These are phyloP conservation scores for Macaria liturata DNA, from an alignment of 2,888 invertebrate species.

Conservation along the genomic window DNA sequence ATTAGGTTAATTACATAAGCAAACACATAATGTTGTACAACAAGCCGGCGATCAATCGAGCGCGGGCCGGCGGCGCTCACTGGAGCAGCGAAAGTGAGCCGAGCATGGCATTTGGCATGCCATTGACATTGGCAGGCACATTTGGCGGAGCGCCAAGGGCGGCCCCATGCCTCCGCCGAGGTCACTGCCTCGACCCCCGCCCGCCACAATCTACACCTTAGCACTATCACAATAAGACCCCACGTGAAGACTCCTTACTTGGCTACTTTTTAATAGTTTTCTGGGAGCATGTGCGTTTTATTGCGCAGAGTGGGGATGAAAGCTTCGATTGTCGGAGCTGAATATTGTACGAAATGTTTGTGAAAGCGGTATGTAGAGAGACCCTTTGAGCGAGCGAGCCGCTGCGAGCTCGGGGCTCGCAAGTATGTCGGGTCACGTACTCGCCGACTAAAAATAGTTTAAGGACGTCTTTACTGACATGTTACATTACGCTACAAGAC, in stretches of 20 bases:
- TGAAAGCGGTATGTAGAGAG: background rate
- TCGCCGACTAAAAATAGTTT: background rate
- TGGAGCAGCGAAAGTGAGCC: conserved; percentile 46
- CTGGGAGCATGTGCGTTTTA: conserved; percentile 41
- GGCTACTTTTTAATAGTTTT: conserved; percentile 42
- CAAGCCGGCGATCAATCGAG: conserved; percentile 19
- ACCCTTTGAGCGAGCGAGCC: too few relatives aligned
- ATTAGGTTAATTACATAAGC: too few relatives aligned
- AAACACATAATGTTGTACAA: background rate
- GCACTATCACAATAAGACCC: conserved; percentile 19
- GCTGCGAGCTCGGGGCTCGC: background rate
- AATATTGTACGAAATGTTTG: too few relatives aligned
- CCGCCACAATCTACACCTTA: conserved; percentile 26
- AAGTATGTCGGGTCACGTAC: conserved; percentile 1
- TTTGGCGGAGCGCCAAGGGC: conserved; percentile 56
- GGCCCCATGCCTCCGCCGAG: conserved; percentile 53
- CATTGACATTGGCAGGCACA: conserved; percentile 69
- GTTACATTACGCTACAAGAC: too few relatives aligned
- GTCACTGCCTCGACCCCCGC: conserved; percentile 46
- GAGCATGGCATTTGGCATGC: conserved; percentile 56
- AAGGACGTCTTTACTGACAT: too few relatives aligned
- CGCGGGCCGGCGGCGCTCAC: conserved; percentile 23
- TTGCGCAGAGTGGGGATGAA: conserved; percentile 28
- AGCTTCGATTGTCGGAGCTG: conserved; percentile 14
- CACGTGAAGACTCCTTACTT: conserved; percentile 27